Conservation (phyloP, 2,113 vertebrate genomes). For the Rhadina sibilatrix region DNA sequence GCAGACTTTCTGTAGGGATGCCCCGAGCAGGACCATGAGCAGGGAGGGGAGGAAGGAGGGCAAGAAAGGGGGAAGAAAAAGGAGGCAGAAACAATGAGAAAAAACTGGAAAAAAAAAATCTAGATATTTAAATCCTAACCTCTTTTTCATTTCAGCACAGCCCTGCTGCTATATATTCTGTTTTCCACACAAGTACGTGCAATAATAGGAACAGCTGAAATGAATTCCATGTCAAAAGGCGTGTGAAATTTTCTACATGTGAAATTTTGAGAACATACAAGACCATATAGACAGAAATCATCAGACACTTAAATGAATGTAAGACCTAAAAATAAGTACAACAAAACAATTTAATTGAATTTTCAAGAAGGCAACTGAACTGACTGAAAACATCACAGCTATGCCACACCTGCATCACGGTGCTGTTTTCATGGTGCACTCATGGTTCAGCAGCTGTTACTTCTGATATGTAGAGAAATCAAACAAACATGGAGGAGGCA, state of each 20-base stretch:
- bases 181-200: neutral
- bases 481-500: neutral
- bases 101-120: neutral
- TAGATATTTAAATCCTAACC: neutral
- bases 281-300: neutral
- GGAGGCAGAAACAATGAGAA: neutral
- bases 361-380: neutral
- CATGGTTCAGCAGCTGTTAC: neutral
- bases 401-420: neutral
- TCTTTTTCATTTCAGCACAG: neutral
- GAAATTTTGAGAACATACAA: neutral
- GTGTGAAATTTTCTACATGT: too few relatives aligned
- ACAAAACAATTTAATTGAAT: neutral
- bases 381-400: neutral
- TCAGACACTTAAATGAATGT: neutral
- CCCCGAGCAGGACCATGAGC: neutral
- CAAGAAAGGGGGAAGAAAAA: neutral
- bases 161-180: neutral
- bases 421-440: neutral
- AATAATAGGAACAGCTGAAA: neutral
- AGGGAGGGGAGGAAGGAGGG: neutral
- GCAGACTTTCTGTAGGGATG: neutral
- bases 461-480: neutral
- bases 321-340: neutral
- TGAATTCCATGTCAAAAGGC: neutral